Base-by-base conservation (phyloP, 53 echinoderm and acorn worm species). In the Hippasteria phrygiana region DNA sequence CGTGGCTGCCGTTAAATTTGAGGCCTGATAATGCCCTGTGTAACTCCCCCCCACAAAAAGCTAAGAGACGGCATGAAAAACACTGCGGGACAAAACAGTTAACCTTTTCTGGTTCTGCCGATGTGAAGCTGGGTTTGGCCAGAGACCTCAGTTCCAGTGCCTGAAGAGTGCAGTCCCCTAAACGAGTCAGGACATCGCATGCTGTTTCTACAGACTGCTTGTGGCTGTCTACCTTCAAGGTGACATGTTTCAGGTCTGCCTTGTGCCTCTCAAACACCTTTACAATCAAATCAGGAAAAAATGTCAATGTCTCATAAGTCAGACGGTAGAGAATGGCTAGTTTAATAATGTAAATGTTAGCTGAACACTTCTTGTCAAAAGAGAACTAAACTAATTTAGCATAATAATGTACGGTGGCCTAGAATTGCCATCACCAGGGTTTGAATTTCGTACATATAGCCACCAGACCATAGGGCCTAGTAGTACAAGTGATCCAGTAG, bases 201-300 rank as follows among this genome's bases (percentile, higher is more conserved):
- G 97, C 93, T 26, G 90, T 83, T 27, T 95, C 93, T 1, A 88
- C 95, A 2, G 93, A 95, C 55, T 88, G 42, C 62, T 81, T 89
- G 66, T 91, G 91, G 45, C 93, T 90, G 88, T 96, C 97, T 34
- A 96, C 90, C 87, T 93, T 95, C 72, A 96, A 86, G 65, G 91
- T 87, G 54, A 96, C 97, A 76, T 87, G 95, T 31, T 79, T 79
- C 29, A 96, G 77, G 86, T 96, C 93, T 12, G 91, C 77, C 31
- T 82, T 64, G 78, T 96, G 94, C 80, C 92, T 93, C 77, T 93
- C 81, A 35, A 96, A 70, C 31, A 96, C 93, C 89, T 94, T 86
- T 64, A 71, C 0, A 55, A 48, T 22, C 4, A 75, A 42, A 51
- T 8, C 20, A 2, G 51, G 20, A 8, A 51, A 2, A 13, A 0